phyloP scores from a whole-genome alignment of 2,888 invertebrate species.

The Chrysolina haemoptera region DNA sequence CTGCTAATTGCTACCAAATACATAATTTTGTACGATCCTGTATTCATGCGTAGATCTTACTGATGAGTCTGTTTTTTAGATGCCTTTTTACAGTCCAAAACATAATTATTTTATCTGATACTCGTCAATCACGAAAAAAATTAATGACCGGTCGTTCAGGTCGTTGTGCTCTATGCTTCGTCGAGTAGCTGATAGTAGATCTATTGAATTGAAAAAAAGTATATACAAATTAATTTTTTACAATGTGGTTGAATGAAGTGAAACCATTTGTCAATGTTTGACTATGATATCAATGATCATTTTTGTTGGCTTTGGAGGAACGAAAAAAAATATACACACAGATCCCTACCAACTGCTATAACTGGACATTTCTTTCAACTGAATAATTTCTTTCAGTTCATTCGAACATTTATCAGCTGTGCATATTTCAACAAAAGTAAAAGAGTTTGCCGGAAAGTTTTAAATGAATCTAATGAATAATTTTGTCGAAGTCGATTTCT shows the following conservation, averaged over 20 bases:
- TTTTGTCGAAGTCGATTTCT: no score
- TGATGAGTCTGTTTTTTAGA: not conserved
- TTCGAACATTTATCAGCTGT: no score
- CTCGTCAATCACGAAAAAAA: slow-evolving; percentile 38
- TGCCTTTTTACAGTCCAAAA: slow-evolving; percentile 12
- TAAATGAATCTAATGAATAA: no score
- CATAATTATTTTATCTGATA: slow-evolving; percentile 32
- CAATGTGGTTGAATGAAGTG: not conserved
- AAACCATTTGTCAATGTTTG: not conserved
- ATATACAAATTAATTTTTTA: not conserved
- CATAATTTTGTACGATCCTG: not conserved
- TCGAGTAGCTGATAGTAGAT: slow-evolving; percentile 7
- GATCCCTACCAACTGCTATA: not conserved
- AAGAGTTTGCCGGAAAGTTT: no score
- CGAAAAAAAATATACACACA: no score
- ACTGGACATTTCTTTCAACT: not conserved
- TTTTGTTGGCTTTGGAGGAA: not conserved
- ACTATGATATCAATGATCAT: not conserved
- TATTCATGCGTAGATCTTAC: not conserved
- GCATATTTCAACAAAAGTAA: no score
- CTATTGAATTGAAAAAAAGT: not conserved
- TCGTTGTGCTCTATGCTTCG: slow-evolving; percentile 28
- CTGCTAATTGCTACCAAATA: not conserved
- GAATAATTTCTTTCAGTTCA: no score
- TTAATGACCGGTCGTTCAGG: slow-evolving; percentile 30